Base-by-base conservation (phyloP, 2,888 invertebrate species). In the Germaria angustata region DNA sequence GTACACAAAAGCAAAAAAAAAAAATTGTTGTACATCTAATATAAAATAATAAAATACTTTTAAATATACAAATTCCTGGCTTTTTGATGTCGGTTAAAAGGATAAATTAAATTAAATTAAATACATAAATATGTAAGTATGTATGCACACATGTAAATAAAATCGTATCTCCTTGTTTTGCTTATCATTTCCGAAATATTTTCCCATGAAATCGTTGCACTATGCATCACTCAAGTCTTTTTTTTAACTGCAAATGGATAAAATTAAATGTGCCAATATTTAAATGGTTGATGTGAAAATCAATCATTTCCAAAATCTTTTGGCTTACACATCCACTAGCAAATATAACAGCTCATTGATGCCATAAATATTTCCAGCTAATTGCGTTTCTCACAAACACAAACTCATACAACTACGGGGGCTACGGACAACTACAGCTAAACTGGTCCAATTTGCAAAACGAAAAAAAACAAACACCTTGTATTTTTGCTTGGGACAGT, bases 401-500 rank as follows among this genome's bases (percentile, higher is more conserved):
- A 36, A 68, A 49, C 41, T 20, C 17, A 69, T 80, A 82, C 53
- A 77, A 77, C 69, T 79, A 85, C 84, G 85, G 81, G 41, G 55
- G 49, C 49, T 22, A 28, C 28, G 6, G 57, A 86, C 84, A 84
- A 84, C 41, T 83, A 84, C 87, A 85, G 84, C 84, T 73, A 88
- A 87, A 88, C 88, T 89, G 88, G 89, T 87, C 86, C 86, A 79
- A 79, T 79, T 59, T 36, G 51, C 39, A 53, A 63, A 44, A 28
- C 49, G 49, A 36, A 57, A 63, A 17, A 51, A 8, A n/a, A 9
- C n/a, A 61, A 44, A 66, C 79, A 79, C 79, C 79, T 79, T 77
- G 69, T 69, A 6, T 22, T 32, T 79, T 57, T 57, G 39, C 34
- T 46, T 57, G 55, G 28, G 57, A 78, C 49, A 41, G 41, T 63